Evolutionary conservation across 2,888 invertebrate species (phyloP), one percentile per base, ranked within the genome.

Genomic region (Eristalinus sepulchralis): DNA sequence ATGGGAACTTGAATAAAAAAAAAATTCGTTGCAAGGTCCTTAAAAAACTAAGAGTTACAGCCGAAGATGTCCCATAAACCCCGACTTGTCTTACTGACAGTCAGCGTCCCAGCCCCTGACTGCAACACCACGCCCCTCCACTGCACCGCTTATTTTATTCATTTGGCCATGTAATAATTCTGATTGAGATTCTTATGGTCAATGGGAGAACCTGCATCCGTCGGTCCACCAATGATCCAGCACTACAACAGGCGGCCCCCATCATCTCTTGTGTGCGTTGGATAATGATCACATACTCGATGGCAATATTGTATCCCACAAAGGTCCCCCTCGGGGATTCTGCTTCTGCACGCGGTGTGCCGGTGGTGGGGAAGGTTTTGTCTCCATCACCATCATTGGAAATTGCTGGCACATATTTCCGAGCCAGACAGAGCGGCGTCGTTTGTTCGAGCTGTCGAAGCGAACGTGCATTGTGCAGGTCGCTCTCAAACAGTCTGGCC

Each of bases 391-490:
- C 66, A 80, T 84, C 80, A 71, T 80, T 76, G 80, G 76, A 76
- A 84, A 80, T 84, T 63, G 81, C 81, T 86, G 86, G 86, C 83
- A 83, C 83, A 83, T 79, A 86, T 86, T 82, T 83, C 53, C 78
- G 66, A 70, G 64, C 78, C 86, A 86, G 86, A 86, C 86, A 83
- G 47, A 75, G 86, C 86, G 86, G 86, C 86, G 86, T 86, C 86
- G 86, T 86, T 86, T 86, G 83, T 86, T 47, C 63, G 67, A 82
- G 71, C 70, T 79, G 73, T 79, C 79, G 55, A 81, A 59, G 55
- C 57, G 63, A 71, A 76, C 73, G 64, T 47, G 81, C 81, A 76
- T 68, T 84, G 80, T 80, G 80, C 76, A 80, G 80, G 84, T 84
- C 80, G 47, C 17, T 47, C 76, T 27, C 27, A 27, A 27, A 76